Evolutionary conservation across 2,113 vertebrate species (phyloP), one percentile per base, ranked within the genome.

Genomic region (Plestiodon gilberti): DNA sequence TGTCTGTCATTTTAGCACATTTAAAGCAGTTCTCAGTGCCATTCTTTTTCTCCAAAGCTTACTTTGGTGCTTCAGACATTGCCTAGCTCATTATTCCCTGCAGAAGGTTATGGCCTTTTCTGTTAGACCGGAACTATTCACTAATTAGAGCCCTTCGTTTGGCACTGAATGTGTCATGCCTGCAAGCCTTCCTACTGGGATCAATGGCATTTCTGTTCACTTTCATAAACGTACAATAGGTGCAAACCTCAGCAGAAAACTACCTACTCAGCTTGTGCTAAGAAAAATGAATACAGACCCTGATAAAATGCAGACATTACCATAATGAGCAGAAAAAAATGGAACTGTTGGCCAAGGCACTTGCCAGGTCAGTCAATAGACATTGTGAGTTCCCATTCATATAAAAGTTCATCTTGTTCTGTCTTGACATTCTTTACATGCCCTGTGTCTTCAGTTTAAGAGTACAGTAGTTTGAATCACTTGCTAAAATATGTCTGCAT

Each of bases 131-230:
- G 96, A 97, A 96, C 91, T 91, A 73, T 94, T 93, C 74, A 67
- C 96, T 96, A 96, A 96, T 97, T 97, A 96, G 95, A 95, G 90
- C 69, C 84, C 70, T 94, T 94, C 85, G 82, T 96, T 97, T 96
- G 94, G 94, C 95, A 93, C 96, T 90, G 90, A 93, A 94, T 13
- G 89, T 96, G 95, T 95, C 94, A 64, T 91, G 89, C 94, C 92
- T 94, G 93, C n/a, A 76, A 93, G 91, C 88, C 73, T 94, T 95
- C 94, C 94, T 84, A 52, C 95, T 95, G 93, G 81, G 95, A 95
- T 93, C 93, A 92, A 90, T 93, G 90, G 84, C 89, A 82, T 84
- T 86, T 88, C 88, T 93, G 88, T 89, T 95, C 84, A 78, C 78
- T 92, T 90, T 82, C 83, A 87, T 92, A 90, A 93, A 69, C 90